Evolutionary conservation across 1,140 invertebrate species (phyloP).

Genomic region (Aphidius ervi): DNA sequence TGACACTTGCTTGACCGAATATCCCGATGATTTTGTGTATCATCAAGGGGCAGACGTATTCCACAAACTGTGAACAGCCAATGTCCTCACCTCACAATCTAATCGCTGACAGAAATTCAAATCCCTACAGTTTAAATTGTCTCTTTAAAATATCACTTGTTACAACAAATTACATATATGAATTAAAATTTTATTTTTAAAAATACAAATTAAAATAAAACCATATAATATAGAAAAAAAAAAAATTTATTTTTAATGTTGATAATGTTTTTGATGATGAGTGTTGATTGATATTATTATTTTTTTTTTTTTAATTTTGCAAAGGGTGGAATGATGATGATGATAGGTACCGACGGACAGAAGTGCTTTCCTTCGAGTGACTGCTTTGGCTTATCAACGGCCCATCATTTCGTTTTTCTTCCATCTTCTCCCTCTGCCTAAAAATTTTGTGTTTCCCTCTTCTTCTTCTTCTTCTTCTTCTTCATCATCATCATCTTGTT

Average conservation of each 20-base stretch:
- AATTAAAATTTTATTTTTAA: too few species aligned
- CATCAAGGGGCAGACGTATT: constrained; percentile 26
- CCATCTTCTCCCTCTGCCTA: background rate
- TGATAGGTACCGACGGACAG: constrained; percentile 27
- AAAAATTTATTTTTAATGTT: constrained; percentile 17
- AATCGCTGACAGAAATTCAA: constrained; percentile 27
- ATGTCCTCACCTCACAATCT: constrained; percentile 37
- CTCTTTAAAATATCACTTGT: too few species aligned
- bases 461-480: constrained; percentile 1
- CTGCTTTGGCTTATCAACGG: constrained; percentile 46
- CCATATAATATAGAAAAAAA: constrained; percentile 7
- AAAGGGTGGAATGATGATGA: constrained; percentile 1
- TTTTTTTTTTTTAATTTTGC: constrained; percentile 3
- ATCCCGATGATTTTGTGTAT: constrained; percentile 31
- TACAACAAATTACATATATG: too few species aligned
- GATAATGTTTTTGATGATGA: background rate
- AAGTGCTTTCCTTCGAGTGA: constrained; percentile 31
- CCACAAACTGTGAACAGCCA: constrained; percentile 30
- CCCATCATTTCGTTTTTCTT: constrained; percentile 35
- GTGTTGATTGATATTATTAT: constrained; percentile 2
- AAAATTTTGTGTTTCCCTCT: constrained; percentile 8
- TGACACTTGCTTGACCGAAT: constrained; percentile 28
- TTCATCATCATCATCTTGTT: constrained; percentile 4
- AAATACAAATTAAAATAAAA: background rate
- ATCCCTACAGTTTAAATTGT: background rate